Conservation (phyloP, 2,797 vertebrate genomes). For the Pangasius macronema region DNA sequence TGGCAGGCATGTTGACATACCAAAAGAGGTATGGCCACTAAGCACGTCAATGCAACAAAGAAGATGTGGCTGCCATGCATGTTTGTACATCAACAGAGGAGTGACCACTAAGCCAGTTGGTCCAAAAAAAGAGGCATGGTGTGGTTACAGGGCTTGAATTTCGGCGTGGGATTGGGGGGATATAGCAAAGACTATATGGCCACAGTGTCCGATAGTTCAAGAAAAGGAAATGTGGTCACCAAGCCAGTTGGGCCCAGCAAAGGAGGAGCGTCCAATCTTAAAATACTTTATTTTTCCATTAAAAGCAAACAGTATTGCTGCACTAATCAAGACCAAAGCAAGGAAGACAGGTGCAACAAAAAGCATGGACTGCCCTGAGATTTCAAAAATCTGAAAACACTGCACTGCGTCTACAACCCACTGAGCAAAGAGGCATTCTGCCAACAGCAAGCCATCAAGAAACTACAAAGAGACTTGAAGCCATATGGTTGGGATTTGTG, state of each 20-base stretch:
- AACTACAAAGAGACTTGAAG: not conserved
- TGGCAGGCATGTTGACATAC: no score
- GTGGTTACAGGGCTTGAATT: not conserved
- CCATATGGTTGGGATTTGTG: not conserved
- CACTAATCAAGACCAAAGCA: not conserved
- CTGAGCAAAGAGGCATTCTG: not conserved
- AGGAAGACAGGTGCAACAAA: not conserved
- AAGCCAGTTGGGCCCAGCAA: not conserved
- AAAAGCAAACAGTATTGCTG: not conserved
- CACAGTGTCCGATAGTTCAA: no score
- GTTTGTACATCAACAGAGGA: not conserved
- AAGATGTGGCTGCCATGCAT: not conserved
- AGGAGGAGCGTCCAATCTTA: not conserved
- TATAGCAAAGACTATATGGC: not conserved
- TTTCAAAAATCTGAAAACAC: not conserved
- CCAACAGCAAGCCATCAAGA: not conserved
- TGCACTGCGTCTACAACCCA: not conserved
- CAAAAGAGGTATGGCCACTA: not conserved
- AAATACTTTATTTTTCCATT: not conserved
- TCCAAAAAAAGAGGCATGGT: not conserved
- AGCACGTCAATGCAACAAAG: not conserved
- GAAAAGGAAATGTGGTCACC: not conserved
- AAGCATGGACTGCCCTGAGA: not conserved
- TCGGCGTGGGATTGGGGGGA: no score
- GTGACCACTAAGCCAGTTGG: not conserved